These are phyloP conservation scores for Melolontha melolontha DNA, from an alignment of 2,888 invertebrate species.

Conservation along the genomic window DNA sequence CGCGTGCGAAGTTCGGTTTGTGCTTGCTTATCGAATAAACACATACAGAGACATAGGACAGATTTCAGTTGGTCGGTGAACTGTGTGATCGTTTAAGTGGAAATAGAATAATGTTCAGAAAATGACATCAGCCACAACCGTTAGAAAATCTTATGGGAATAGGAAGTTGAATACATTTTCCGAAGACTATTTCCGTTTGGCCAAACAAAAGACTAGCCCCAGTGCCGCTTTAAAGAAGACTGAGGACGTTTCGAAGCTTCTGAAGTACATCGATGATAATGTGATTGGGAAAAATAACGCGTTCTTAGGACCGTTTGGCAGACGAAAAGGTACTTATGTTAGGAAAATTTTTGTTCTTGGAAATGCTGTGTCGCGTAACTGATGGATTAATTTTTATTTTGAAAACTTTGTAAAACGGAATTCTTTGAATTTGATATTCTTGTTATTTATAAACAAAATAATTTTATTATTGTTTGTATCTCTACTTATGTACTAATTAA, in stretches of 20 bases:
- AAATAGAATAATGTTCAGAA: conserved; percentile 52
- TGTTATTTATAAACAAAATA: too few relatives aligned
- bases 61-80: conserved; percentile 21
- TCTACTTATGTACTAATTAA: too few relatives aligned
- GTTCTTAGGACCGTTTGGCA: conserved; percentile 86
- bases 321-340: conserved; percentile 76
- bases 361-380: too few relatives aligned
- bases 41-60: conserved; percentile 1
- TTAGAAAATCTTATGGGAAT: conserved; percentile 64
- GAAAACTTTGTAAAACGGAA: too few relatives aligned
- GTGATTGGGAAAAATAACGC: conserved; percentile 84
- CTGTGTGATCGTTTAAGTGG: conserved; percentile 29
- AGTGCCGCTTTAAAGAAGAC: conserved; percentile 65
- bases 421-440: too few relatives aligned
- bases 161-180: conserved; percentile 62
- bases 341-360: conserved; percentile 3
- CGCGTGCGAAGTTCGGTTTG: conserved; percentile 28
- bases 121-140: conserved; percentile 63
- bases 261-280: conserved; percentile 84
- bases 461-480: too few relatives aligned
- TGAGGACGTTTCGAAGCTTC: conserved; percentile 77
- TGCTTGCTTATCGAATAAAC: conserved; percentile 7
- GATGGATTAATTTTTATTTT: too few relatives aligned
- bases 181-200: conserved; percentile 63
- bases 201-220: conserved; percentile 64